A percentile compares a stretch with the other conserved stretches of the same genome.
Evolutionary conservation across 2,113 vertebrate species (phyloP).

Genomic region (Dipodomys ordii): DNA sequence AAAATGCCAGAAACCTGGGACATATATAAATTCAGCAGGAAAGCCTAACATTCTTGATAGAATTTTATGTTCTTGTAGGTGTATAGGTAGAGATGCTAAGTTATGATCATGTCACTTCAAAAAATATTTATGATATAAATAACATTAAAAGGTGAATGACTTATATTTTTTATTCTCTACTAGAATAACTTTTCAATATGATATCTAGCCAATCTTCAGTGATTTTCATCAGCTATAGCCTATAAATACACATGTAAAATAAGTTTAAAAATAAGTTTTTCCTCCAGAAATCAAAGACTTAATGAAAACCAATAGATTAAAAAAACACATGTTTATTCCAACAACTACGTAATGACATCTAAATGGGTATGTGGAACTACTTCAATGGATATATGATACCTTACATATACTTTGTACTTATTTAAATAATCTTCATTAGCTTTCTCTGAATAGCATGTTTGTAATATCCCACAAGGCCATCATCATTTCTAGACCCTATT

Average conservation of each 20-base stretch:
- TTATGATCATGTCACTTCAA: neutral
- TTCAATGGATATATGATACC: too few species aligned
- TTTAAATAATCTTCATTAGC: neutral
- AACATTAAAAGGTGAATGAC: neutral
- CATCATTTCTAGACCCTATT: neutral
- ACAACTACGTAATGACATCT: neutral
- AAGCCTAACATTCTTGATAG: neutral
- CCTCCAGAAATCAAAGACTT: neutral
- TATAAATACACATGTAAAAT: neutral
- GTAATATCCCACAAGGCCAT: neutral
- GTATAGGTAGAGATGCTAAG: neutral
- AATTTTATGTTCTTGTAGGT: neutral
- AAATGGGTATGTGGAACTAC: neutral
- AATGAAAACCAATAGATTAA: neutral
- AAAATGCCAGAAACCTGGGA: neutral
- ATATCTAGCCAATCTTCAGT: neutral
- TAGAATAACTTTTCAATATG: neutral
- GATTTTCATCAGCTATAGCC: neutral
- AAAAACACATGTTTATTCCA: neutral
- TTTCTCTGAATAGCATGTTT: neutral
- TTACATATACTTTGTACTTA: neutral
- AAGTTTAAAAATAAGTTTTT: neutral
- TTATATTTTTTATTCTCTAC: neutral
- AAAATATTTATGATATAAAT: neutral
- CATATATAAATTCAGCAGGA: constrained; percentile 6